Evolutionary conservation across 2,113 vertebrate species (phyloP).

Genomic region (Tachycineta bicolor): DNA sequence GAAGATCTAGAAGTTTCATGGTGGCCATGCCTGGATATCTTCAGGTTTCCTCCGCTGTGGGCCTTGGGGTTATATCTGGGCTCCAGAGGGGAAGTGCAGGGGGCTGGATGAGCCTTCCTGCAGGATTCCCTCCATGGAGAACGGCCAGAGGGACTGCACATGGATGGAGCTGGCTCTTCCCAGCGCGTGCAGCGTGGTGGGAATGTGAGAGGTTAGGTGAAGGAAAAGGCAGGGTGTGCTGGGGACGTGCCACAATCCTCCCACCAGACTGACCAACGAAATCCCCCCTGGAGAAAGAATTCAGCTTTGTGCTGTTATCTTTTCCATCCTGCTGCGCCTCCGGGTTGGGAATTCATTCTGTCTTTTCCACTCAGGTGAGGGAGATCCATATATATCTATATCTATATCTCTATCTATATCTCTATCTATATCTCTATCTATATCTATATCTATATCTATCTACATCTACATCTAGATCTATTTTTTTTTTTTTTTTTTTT

Average conservation of each 20-base stretch:
- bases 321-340: background rate
- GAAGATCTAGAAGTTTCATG: background rate
- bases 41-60: background rate
- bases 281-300: background rate
- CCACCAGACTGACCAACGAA: background rate
- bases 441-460: no score
- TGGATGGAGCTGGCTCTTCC: background rate
- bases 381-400: no score
- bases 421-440: no score
- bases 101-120: background rate
- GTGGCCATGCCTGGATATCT: rapidly evolving
- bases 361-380: background rate
- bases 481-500: background rate
- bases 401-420: no score
- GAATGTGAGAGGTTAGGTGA: background rate
- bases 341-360: background rate
- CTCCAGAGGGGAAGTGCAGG: no score
- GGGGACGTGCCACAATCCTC: background rate
- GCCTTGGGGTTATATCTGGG: background rate
- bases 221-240: background rate
- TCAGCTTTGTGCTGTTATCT: background rate
- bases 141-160: no score
- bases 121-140: background rate
- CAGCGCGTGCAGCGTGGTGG: rapidly evolving
- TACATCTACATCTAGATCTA: no score